These are phyloP conservation scores for Corydoras maculifer DNA, from an alignment of 2,113 vertebrate species.

Conservation along the genomic window DNA sequence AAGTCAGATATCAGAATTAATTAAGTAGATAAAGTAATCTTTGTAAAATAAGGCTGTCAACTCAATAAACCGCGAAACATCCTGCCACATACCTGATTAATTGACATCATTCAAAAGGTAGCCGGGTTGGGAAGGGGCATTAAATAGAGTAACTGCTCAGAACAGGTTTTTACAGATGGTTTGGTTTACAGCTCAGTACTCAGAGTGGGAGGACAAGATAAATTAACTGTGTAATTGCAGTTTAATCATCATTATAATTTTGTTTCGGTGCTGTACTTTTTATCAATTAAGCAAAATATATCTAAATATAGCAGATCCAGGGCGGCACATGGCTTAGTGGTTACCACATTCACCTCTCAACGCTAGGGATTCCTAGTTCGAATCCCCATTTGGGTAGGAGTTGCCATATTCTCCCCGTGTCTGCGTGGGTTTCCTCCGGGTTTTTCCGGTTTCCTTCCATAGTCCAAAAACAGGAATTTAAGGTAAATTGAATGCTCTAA, in stretches of 20 bases:
- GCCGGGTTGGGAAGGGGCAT: background rate
- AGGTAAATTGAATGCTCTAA: too few species aligned
- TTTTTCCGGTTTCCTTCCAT: too few species aligned
- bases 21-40: slow-evolving; percentile 30
- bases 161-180: slow-evolving; percentile 18
- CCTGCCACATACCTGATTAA: slow-evolving; percentile 30
- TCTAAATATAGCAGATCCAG: too few species aligned
- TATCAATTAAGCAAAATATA: background rate
- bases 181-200: slow-evolving; percentile 16
- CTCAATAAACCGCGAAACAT: slow-evolving; percentile 26
- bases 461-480: too few species aligned
- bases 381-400: too few species aligned
- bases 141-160: slow-evolving; percentile 30
- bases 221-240: slow-evolving; percentile 33
- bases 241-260: slow-evolving; percentile 28
- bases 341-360: too few species aligned
- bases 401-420: too few species aligned
- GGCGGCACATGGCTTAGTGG: too few species aligned
- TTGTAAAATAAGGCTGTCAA: slow-evolving; percentile 34
- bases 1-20: slow-evolving; percentile 30
- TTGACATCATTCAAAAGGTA: slow-evolving; percentile 32
- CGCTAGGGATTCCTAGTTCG: too few species aligned
- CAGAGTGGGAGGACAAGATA: slow-evolving; percentile 21
- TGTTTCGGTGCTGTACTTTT: slow-evolving; percentile 12
- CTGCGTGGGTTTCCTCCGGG: too few species aligned